A percentile compares a stretch with the other conserved stretches of the same genome.
These are phyloP conservation scores for Caenorhabditis sp. DNA, from an alignment of 2,888 invertebrate genomes.

Conservation along the genomic window DNA sequence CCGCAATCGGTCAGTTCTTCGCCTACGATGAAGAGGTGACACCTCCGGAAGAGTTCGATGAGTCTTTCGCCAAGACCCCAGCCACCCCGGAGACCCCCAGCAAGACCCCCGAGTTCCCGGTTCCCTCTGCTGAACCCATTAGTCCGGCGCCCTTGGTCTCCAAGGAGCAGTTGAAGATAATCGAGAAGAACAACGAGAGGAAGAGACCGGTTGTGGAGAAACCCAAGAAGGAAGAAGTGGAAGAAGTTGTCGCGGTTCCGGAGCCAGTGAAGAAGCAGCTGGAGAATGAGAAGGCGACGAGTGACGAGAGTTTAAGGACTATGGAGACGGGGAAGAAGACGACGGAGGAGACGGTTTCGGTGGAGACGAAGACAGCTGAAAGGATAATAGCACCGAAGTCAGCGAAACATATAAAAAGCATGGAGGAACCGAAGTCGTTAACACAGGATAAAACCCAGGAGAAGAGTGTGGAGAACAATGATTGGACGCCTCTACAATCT, in stretches of 20 bases:
- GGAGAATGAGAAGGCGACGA: constrained; percentile 7
- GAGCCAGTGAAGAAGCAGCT: not conserved
- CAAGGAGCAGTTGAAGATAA: constrained; percentile 1
- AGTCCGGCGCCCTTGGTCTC: not conserved
- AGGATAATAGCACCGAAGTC: not conserved
- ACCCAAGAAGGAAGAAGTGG: not conserved
- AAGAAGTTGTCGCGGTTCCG: not conserved
- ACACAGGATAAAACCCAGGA: not conserved
- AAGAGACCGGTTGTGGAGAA: constrained; percentile 8
- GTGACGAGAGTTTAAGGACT: constrained; percentile 8
- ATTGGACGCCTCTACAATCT: not conserved
- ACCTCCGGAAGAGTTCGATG: not conserved
- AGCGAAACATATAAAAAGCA: not conserved
- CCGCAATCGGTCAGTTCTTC: not conserved
- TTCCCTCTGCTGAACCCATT: not conserved
- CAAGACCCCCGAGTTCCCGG: not conserved
- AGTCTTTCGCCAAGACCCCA: not conserved
- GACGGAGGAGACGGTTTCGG: not conserved
- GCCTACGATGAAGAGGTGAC: constrained; percentile 15
- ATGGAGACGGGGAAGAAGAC: constrained; percentile 8
- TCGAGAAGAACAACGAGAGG: constrained; percentile 16
- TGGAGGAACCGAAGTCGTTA: not conserved
- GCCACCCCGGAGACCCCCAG: not conserved
- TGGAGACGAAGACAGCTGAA: not conserved
- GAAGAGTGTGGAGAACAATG: not conserved